Evolutionary conservation across 2,888 invertebrate genomes (phyloP).

Genomic region (Glaucopsyche alexis): DNA sequence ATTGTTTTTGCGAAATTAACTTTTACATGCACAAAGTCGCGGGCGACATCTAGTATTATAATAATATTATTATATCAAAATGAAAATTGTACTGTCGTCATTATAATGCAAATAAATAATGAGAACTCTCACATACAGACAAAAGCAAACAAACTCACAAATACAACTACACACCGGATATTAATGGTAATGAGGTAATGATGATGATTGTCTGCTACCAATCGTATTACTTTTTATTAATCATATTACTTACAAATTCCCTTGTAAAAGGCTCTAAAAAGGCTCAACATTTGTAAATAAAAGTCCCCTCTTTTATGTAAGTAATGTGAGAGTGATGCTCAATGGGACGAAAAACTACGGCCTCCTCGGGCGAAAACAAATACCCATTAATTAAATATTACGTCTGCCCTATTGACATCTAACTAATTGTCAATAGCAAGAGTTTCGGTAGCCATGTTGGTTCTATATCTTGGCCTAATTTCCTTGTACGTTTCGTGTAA

Average conservation of each 20-base stretch:
- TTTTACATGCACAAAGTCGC: too few species aligned
- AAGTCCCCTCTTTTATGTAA: slow-evolving; percentile 23
- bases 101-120: too few species aligned
- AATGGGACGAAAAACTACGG: slow-evolving; percentile 24
- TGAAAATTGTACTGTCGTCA: too few species aligned
- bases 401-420: slow-evolving; percentile 30
- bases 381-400: slow-evolving; percentile 32
- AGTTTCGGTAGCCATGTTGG: not conserved
- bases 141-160: not conserved
- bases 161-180: too few species aligned
- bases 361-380: slow-evolving; percentile 14
- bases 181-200: not conserved
- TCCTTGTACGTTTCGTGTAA: not conserved
- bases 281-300: slow-evolving; percentile 25
- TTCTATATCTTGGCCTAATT: not conserved
- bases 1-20: too few species aligned
- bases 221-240: slow-evolving; percentile 22
- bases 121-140: not conserved
- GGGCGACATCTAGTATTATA: too few species aligned
- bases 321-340: slow-evolving; percentile 13
- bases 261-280: not conserved
- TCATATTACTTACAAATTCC: slow-evolving; percentile 9
- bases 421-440: slow-evolving; percentile 31
- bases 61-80: not conserved
- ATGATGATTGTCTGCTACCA: not conserved